Conservation (phyloP, 2,888 invertebrate genomes). For the Himalopsyche tibetana region DNA sequence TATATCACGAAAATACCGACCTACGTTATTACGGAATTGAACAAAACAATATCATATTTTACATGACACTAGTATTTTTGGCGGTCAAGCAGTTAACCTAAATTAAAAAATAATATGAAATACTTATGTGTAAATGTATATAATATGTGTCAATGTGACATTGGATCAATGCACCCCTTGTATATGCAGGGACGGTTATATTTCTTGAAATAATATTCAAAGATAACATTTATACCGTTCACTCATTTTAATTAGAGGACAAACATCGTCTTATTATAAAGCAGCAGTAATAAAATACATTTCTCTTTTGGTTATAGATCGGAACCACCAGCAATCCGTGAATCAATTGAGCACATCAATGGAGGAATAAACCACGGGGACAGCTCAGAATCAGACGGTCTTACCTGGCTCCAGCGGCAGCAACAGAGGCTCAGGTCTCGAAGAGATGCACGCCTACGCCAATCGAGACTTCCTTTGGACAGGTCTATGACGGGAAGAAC, state of each 20-base stretch:
- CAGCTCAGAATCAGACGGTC: conserved; percentile 69
- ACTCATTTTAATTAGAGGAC: no score
- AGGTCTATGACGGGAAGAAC: conserved; percentile 73
- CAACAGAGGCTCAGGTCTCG: conserved; percentile 88
- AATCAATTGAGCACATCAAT: conserved; percentile 19
- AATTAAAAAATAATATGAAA: no score
- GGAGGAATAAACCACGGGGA: conserved; percentile 15
- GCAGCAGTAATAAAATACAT: no score
- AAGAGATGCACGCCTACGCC: conserved; percentile 84
- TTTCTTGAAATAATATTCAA: no score
- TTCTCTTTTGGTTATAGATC: conserved; percentile 49
- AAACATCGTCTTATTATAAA: no score
- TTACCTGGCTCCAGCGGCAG: conserved; percentile 89
- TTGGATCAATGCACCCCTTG: no score
- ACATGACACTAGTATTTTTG: background rate
- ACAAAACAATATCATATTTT: background rate
- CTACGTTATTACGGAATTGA: background rate
- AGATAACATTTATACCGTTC: no score
- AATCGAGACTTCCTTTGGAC: conserved; percentile 85
- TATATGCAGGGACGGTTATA: no score
- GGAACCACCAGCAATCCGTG: conserved; percentile 46
- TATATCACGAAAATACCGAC: background rate
- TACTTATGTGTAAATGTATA: no score
- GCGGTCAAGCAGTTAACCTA: no score
- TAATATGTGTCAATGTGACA: no score